Evolutionary conservation across 2,888 invertebrate species (phyloP), one percentile per base, ranked within the genome.

Genomic region (Punctoribates punctum): DNA sequence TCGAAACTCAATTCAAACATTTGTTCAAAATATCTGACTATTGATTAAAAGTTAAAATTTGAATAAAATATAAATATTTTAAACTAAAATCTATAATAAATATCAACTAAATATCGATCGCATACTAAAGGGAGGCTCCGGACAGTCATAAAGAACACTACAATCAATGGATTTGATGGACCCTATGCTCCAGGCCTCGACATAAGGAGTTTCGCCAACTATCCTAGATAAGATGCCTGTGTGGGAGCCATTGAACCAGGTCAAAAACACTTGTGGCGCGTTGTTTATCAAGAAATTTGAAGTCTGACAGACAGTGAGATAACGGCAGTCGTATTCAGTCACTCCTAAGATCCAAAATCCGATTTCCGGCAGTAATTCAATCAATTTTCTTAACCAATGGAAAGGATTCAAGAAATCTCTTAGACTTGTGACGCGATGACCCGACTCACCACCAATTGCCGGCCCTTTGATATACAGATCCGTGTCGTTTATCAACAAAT

Each of bases 111-210:
- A 17, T 17, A 15, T 23, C 20, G 29, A 67, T n/a, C 11, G 6
- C 20, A 17, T 42, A 4, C 67, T 34, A n/a, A 67, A 67, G 9
- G 67, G 67, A 67, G 13, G 42, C 1, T 67, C n/a, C 6, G 34
- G 9, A 67, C 67, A 67, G 29, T 67, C 29, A 29, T n/a, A 67
- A 4, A 67, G 29, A 20, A 67, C 38, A 5, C n/a, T 34, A n/a
- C 67, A 67, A n/a, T 67, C 67, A 20, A 67, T 17, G 9, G 67
- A 9, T 67, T 38, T 38, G n/a, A 67, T 67, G 6, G 29, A 9
- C 38, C 67, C 67, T n/a, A 67, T 6, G 20, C 38, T 38, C 67
- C 67, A 67, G 67, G 67, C 67, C 67, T 67, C 67, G 38, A 67
- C n/a, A 42, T 67, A 67, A 67, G 67, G 34, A 1, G 67, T 67